phyloP scores from a whole-genome alignment of 2,113 vertebrate genomes.

The Capricornis sumatraensis region DNA sequence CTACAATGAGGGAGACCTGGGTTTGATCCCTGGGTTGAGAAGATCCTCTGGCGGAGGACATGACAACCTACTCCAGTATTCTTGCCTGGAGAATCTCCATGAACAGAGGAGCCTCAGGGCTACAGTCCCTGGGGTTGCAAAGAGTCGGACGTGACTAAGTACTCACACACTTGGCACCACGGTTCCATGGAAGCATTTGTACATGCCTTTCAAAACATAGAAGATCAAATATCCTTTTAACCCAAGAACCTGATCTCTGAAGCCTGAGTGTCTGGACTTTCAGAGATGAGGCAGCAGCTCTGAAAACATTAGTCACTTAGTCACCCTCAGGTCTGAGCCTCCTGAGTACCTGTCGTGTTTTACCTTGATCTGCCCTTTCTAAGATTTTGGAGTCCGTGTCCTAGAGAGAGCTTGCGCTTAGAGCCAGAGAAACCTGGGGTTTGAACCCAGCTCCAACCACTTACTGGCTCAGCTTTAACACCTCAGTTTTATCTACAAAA shows the following conservation, averaged over 20 bases:
- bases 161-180: not conserved
- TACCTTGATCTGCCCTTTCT: not conserved
- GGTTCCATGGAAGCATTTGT: not conserved
- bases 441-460: not conserved
- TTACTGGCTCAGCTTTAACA: not conserved
- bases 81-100: not conserved
- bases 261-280: not conserved
- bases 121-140: not conserved
- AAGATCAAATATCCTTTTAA: not conserved
- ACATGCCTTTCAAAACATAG: not conserved
- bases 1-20: not conserved
- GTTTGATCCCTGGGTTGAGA: not conserved
- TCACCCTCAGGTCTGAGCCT: not conserved
- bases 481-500: not conserved
- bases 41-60: not conserved
- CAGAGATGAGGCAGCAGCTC: not conserved
- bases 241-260: not conserved
- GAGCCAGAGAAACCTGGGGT: not conserved
- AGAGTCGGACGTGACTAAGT: not conserved
- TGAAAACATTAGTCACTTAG: not conserved
- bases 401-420: not conserved
- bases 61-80: not conserved
- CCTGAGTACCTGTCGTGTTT: rapidly evolving
- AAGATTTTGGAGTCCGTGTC: not conserved
- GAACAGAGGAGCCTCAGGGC: not conserved